Evolutionary conservation across 1,140 invertebrate species (phyloP).

Genomic region (Trachymyrmex septentrionalis): DNA sequence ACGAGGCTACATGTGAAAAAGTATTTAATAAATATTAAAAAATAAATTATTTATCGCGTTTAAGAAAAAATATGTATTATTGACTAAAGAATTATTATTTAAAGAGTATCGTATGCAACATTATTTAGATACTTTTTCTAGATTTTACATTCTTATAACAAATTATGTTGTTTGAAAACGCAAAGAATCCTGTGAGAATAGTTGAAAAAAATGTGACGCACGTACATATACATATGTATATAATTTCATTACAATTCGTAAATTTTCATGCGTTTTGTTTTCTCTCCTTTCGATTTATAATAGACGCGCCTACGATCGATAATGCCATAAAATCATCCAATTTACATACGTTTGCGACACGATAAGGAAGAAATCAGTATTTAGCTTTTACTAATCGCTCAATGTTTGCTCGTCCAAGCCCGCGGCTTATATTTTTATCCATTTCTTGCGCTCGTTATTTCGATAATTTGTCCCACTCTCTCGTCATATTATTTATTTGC

Average conservation of each 20-base stretch:
- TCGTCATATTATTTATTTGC: slow-evolving; percentile 68
- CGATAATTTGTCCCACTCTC: slow-evolving; percentile 70
- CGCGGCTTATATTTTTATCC: slow-evolving; percentile 36
- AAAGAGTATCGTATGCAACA: neutral
- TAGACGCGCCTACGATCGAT: neutral
- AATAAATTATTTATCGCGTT: neutral
- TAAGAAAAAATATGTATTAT: slow-evolving; percentile 3
- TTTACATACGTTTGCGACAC: neutral
- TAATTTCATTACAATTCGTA: slow-evolving; percentile 39
- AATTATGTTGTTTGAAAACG: neutral
- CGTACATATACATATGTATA: too few relatives aligned
- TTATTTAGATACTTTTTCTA: neutral
- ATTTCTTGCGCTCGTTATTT: slow-evolving; percentile 66
- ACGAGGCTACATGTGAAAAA: neutral
- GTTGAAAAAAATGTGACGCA: neutral
- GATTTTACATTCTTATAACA: neutral
- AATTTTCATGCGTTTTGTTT: neutral
- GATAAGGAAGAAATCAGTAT: slow-evolving; percentile 59
- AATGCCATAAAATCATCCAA: slow-evolving; percentile 4
- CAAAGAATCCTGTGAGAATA: neutral
- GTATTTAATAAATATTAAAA: neutral
- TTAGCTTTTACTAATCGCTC: slow-evolving; percentile 60
- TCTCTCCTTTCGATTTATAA: neutral
- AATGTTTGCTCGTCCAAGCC: neutral
- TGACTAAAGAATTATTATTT: neutral